These are phyloP conservation scores for Campaea margaritaria DNA, from an alignment of 2,888 invertebrate species.

Conservation along the genomic window DNA sequence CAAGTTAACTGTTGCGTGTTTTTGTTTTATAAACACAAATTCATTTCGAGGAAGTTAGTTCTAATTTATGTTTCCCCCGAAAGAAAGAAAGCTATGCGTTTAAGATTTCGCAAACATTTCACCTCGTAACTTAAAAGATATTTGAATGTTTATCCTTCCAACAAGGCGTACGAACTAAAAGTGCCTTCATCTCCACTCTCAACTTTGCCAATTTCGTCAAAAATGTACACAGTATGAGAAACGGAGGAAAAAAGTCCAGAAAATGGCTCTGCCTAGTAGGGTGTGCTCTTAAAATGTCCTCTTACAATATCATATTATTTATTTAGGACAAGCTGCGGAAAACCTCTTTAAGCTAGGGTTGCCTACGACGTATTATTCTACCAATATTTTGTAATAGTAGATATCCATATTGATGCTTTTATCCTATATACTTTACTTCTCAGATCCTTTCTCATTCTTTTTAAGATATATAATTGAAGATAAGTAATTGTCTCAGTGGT, in stretches of 20 bases:
- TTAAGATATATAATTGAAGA: too few relatives aligned
- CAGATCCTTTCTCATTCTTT: too few relatives aligned
- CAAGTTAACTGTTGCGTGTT: too few relatives aligned
- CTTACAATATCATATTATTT: conserved; percentile 63
- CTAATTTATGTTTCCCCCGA: background rate
- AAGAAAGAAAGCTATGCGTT: background rate
- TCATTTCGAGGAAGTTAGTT: too few relatives aligned
- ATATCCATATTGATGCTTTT: too few relatives aligned
- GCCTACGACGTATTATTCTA: conserved; percentile 23
- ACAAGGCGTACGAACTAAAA: conserved; percentile 20
- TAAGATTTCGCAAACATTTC: background rate
- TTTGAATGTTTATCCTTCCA: conserved; percentile 19
- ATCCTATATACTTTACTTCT: too few relatives aligned
- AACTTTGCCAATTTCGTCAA: conserved; percentile 61
- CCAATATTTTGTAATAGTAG: background rate
- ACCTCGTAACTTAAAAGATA: conserved; percentile 2
- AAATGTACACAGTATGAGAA: conserved; percentile 45
- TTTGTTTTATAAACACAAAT: too few relatives aligned
- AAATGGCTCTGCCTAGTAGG: conserved; percentile 34
- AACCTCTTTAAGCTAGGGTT: conserved; percentile 47
- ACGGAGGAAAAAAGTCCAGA: conserved; percentile 42
- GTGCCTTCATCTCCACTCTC: conserved; percentile 37
- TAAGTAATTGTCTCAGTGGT: too few relatives aligned
- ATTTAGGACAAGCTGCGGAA: conserved; percentile 56
- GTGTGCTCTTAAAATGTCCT: conserved; percentile 52